Conservation (phyloP, 1,140 invertebrate genomes). For the Leguminivora glycinivorella region DNA sequence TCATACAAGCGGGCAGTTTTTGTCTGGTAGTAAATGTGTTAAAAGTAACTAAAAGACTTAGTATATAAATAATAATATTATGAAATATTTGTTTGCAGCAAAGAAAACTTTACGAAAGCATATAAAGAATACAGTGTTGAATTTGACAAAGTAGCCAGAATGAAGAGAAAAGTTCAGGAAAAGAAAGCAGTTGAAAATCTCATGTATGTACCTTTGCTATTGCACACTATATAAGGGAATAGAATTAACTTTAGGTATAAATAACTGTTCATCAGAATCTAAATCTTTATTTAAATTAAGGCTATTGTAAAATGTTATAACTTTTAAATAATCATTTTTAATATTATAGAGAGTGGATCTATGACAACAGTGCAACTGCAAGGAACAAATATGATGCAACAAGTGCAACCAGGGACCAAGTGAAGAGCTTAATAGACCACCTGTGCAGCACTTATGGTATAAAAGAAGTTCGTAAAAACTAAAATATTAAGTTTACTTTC, state of each 20-base stretch:
- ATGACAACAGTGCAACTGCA: slow-evolving; percentile 59
- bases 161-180: slow-evolving; percentile 68
- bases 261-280: neutral
- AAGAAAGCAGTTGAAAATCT: slow-evolving; percentile 62
- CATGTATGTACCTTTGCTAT: slow-evolving; percentile 50
- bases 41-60: no score
- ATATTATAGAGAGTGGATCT: slow-evolving; percentile 63
- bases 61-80: no score
- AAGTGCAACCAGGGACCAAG: slow-evolving; percentile 65
- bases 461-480: slow-evolving; percentile 74
- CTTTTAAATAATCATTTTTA: slow-evolving; percentile 24
- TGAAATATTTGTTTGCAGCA: slow-evolving; percentile 45
- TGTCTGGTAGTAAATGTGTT: no score
- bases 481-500: slow-evolving; percentile 5
- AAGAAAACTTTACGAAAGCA: slow-evolving; percentile 54
- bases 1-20: no score
- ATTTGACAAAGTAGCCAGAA: slow-evolving; percentile 61
- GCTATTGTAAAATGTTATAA: neutral
- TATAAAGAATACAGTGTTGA: slow-evolving; percentile 63
- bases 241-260: no score
- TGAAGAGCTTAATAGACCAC: slow-evolving; percentile 56
- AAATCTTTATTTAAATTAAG: no score
- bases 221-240: no score
- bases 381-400: slow-evolving; percentile 67
- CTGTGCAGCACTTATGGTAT: slow-evolving; percentile 71